Evolutionary conservation across 2,113 vertebrate genomes (phyloP), one percentile per base, ranked within the genome.

Genomic region (Heteronetta atricapilla): DNA sequence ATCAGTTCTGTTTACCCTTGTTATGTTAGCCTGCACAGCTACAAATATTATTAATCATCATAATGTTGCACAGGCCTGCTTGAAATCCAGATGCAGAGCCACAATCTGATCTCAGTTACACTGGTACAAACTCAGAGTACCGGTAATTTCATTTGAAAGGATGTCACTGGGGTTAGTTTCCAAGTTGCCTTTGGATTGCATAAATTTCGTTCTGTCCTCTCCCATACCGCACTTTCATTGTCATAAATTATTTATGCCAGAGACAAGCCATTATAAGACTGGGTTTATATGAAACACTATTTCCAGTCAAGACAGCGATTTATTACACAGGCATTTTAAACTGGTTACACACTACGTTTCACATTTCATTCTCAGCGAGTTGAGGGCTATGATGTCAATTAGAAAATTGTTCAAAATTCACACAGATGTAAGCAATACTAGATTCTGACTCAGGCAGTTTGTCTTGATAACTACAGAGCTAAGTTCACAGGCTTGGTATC

Each of bases 1-100:
- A 90, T 62, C 88, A 89, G 67, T 87, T 85, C 81, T 96, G 92
- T 92, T 97, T 96, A 93, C 63, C 50, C 88, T 82, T 87, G 93
- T 88, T 96, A 92, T 76, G 74, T 79, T 87, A 90, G 90, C 58
- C 86, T 95, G 96, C 83, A 80, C 8, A 0, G 77, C 62, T 94
- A 90, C 92, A 96, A 95, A 96, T 69, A 95, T 77, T 86, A 90
- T 95, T 94, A 96, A 96, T 95, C 88, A 93, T 44, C 60, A 42
- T 93, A 96, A 96, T 76, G 53, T 34, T 89, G 66, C 25, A 88
- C 92, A 95, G 92, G 81, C 94, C 95, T 73, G 56, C 59, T 90
- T 79, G 75, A 95, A 89, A 92, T 55, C 88, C 94, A 96, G 95
- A 96, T 76, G 86, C 80, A 93, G 76, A 90, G 77, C 31, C 83